These are phyloP conservation scores for Eilema depressum DNA, from an alignment of 2,888 invertebrate genomes.

Conservation along the genomic window DNA sequence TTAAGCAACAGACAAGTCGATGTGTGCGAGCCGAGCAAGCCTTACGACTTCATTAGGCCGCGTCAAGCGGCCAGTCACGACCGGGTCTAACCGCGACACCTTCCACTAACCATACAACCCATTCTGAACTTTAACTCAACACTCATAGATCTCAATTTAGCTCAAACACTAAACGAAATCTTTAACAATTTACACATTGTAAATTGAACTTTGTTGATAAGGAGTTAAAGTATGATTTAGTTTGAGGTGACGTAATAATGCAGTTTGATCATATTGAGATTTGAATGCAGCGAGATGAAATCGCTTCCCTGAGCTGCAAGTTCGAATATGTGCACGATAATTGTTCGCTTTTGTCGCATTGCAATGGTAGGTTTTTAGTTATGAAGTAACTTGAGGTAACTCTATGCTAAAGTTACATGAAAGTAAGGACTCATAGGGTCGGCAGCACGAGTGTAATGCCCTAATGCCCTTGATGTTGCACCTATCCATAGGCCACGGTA, in stretches of 20 bases:
- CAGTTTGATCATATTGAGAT: slow-evolving; percentile 51
- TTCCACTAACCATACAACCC: slow-evolving; percentile 18
- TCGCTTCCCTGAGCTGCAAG: slow-evolving; percentile 52
- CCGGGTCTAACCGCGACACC: slow-evolving; percentile 49
- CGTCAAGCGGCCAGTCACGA: slow-evolving; percentile 78
- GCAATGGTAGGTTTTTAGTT: slow-evolving; percentile 35
- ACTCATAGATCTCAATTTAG: slow-evolving; percentile 8
- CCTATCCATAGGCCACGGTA: too few relatives aligned
- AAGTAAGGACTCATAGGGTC: too few relatives aligned
- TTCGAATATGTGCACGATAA: slow-evolving; percentile 53
- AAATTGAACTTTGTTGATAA: not conserved
- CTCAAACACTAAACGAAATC: not conserved
- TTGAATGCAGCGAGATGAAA: slow-evolving; percentile 49
- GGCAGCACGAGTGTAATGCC: too few relatives aligned
- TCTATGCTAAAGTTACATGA: not conserved
- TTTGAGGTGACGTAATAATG: slow-evolving; percentile 25
- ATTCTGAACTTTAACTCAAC: slow-evolving; percentile 9
- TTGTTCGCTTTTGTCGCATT: slow-evolving; percentile 48
- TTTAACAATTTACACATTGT: not conserved
- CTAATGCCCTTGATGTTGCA: too few relatives aligned
- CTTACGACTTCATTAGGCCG: slow-evolving; percentile 81
- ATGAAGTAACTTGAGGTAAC: not conserved
- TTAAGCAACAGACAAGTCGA: slow-evolving; percentile 36
- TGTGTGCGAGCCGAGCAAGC: slow-evolving; percentile 53
- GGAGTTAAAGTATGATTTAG: slow-evolving; percentile 8